Percentiles rank a stretch among this genome's conserved stretches.
Conservation (phyloP, 2,888 invertebrate species). For the Hesperia comma region DNA sequence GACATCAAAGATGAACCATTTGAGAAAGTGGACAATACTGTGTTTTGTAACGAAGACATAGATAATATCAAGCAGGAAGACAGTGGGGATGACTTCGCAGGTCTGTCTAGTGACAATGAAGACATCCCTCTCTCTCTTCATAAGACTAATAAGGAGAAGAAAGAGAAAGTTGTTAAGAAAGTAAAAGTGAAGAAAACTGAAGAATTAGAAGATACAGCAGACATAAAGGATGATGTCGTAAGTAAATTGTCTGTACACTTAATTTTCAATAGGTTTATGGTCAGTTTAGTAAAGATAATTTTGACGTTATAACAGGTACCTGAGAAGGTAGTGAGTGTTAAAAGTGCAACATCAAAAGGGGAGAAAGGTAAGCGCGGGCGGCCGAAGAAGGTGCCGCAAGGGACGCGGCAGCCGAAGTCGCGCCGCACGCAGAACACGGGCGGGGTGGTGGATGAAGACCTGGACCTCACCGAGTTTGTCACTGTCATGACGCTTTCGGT, state of each 20-base stretch:
- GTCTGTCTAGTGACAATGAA: slow-evolving; percentile 56
- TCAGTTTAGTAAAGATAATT: too few relatives aligned
- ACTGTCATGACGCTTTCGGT: slow-evolving; percentile 60
- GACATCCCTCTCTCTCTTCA: slow-evolving; percentile 66
- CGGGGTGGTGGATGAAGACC: slow-evolving; percentile 53
- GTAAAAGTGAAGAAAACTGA: slow-evolving; percentile 49
- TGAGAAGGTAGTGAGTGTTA: not conserved
- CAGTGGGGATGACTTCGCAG: slow-evolving; percentile 46
- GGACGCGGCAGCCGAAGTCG: slow-evolving; percentile 11
- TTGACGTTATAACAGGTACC: not conserved
- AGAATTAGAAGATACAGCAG: slow-evolving; percentile 16
- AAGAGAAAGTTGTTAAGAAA: slow-evolving; percentile 47
- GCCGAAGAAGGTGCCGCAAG: slow-evolving; percentile 47
- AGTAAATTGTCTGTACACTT: not conserved
- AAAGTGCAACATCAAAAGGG: not conserved
- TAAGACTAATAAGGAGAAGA: slow-evolving; percentile 56
- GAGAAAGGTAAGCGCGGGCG: slow-evolving; percentile 52
- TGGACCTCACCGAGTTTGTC: slow-evolving; percentile 59
- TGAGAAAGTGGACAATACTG: slow-evolving; percentile 38
- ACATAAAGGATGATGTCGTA: slow-evolving; percentile 16
- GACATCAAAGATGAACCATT: slow-evolving; percentile 52
- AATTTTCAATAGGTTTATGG: not conserved
- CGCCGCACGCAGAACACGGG: slow-evolving; percentile 56
- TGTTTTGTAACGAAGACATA: slow-evolving; percentile 42
- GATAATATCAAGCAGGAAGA: slow-evolving; percentile 58